Percentiles rank a stretch among this genome's conserved stretches.
phyloP scores from a whole-genome alignment of 37 sponge, comb jelly and placozoan species.

The Halichondria panicea region DNA sequence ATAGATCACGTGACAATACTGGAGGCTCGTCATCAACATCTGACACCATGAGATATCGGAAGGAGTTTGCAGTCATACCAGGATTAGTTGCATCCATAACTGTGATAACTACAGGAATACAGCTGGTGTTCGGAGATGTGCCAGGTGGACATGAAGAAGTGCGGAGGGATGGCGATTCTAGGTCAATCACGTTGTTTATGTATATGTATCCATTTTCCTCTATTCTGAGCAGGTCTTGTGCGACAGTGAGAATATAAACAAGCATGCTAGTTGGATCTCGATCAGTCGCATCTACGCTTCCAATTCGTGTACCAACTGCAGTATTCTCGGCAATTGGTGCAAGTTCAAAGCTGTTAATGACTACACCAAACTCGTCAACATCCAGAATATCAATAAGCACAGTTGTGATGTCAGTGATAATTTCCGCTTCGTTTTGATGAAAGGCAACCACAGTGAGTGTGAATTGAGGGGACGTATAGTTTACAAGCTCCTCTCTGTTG shows the following conservation, averaged over 20 bases:
- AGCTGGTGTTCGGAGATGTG: constrained; percentile 23
- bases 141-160: constrained; percentile 34
- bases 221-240: constrained; percentile 35
- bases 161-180: constrained; percentile 28
- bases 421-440: constrained; percentile 10
- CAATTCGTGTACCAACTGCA: constrained; percentile 8
- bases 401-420: constrained; percentile 24
- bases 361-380: constrained; percentile 22
- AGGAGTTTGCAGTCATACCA: background rate
- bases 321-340: constrained; percentile 16
- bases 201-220: constrained; percentile 43
- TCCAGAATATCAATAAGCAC: constrained; percentile 47
- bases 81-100: constrained; percentile 24
- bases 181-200: constrained; percentile 32
- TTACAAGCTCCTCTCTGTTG: constrained; percentile 7
- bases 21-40: constrained; percentile 71
- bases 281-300: constrained; percentile 38
- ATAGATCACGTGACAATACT: constrained; percentile 21
- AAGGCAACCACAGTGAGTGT: constrained; percentile 21
- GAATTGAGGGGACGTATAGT: background rate
- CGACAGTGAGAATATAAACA: constrained; percentile 16
- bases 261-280: constrained; percentile 39
- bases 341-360: constrained; percentile 9
- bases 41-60: constrained; percentile 5
- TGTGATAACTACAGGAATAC: constrained; percentile 9